Evolutionary conservation across 2,797 vertebrate genomes (phyloP).

Genomic region (Darevskia nairensis): DNA sequence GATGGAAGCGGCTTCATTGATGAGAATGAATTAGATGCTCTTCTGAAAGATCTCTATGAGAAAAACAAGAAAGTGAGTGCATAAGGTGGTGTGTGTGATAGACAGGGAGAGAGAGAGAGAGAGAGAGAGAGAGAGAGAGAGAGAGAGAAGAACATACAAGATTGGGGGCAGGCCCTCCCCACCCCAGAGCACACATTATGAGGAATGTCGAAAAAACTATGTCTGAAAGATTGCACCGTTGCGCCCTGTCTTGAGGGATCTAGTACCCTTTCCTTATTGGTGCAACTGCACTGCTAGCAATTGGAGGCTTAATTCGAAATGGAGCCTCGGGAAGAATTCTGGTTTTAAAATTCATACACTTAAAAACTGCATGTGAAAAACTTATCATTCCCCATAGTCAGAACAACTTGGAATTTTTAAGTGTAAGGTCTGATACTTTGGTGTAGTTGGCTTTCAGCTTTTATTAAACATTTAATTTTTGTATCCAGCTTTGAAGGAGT

Average conservation of each 20-base stretch:
- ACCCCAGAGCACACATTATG: neutral
- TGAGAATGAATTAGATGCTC: constrained; percentile 93
- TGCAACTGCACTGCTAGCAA: neutral
- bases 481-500: neutral
- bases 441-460: neutral
- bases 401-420: neutral
- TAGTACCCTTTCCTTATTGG: neutral
- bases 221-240: neutral
- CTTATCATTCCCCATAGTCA: neutral
- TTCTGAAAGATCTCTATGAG: constrained; percentile 94
- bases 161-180: neutral
- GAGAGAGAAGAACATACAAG: too few relatives aligned
- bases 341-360: neutral
- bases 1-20: constrained; percentile 95
- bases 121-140: too few relatives aligned
- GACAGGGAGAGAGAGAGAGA: too few relatives aligned
- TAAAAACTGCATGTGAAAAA: neutral
- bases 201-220: neutral
- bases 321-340: neutral
- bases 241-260: neutral
- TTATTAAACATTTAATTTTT: neutral
- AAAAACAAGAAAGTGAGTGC: constrained; percentile 94
- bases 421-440: neutral
- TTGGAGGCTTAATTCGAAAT: neutral
- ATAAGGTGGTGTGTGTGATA: rapidly evolving